Base-by-base conservation (phyloP, 2,113 vertebrate genomes). In the Butorides virescens region DNA sequence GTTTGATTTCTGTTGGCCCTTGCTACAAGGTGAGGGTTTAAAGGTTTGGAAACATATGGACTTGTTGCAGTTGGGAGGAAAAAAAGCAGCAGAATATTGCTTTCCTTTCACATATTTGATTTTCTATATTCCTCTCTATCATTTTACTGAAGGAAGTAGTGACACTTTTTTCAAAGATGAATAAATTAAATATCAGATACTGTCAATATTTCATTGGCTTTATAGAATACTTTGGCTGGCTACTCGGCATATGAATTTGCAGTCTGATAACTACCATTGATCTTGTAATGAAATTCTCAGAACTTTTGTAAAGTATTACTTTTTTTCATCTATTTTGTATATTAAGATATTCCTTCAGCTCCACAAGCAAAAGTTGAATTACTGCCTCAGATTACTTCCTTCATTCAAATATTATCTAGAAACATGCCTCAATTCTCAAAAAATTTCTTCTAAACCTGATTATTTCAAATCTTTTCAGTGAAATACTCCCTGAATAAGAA, bases 21-120 rank as follows among this genome's bases (percentile, higher is more conserved):
- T 1, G 1, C 5, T 52, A 13, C 4, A 58, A 71, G 12, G 2
- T 27, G 16, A 66, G 4, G 8, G 7, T 4, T 58, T 89, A 22
- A 52, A 66, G 26, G 9, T 78, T 70, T 82, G 26, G 61, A 86
- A 49, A 42, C 15, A 56, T 22, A 53, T 13, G 20, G 13, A 46
- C 13, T 66, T 53, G 13, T 59, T 73, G 7, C 46, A 53, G 29
- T 5, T 42, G 20, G 18, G 73, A 86, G 29, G 23, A 39, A 86
- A 79, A 79, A 55, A 74, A 61, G 2, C 7, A 67, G 5, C 4
- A 53, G 15, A 44, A 76, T 39, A 32, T 39, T 78, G 5, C 2
- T 53, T 77, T 47, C 58, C 23, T 88, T 47, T 52, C 44, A 32
- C 13, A 19, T 46, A 7, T 72, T 66, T 53, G 6, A 3, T 79